These are phyloP conservation scores for Nycteola revayana DNA, from an alignment of 2,888 invertebrate genomes.

Conservation along the genomic window DNA sequence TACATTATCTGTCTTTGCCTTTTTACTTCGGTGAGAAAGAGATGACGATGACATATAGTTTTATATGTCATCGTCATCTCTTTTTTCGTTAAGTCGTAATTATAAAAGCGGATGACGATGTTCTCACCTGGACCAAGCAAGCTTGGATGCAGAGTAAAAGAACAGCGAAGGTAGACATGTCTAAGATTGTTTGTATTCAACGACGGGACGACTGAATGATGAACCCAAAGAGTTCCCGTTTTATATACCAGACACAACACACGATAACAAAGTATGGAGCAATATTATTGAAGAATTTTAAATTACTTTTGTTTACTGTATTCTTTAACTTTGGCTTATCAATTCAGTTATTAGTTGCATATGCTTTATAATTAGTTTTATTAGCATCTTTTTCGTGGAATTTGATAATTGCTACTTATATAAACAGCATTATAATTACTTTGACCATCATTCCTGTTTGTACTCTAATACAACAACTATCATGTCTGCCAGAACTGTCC, in stretches of 20 bases:
- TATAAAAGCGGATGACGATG: too few relatives aligned
- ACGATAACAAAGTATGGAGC: too few relatives aligned
- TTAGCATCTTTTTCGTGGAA: conserved; percentile 7
- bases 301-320: too few relatives aligned
- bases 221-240: neutral
- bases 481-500: conserved; percentile 20
- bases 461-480: neutral
- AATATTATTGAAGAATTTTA: too few relatives aligned
- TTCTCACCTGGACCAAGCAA: conserved; percentile 22
- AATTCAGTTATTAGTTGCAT: too few relatives aligned
- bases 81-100: too few relatives aligned
- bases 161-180: conserved; percentile 18
- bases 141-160: conserved; percentile 23
- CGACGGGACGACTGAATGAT: conserved; percentile 10
- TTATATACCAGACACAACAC: too few relatives aligned
- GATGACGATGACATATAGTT: too few relatives aligned
- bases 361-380: neutral
- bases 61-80: too few relatives aligned
- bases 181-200: conserved; percentile 9
- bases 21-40: too few relatives aligned
- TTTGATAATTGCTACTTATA: neutral
- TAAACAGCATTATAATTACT: neutral
- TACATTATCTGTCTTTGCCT: too few relatives aligned
- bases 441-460: conserved; percentile 11
- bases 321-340: too few relatives aligned